Evolutionary conservation across 2,797 vertebrate species (phyloP).

Genomic region (Mastacembelus armatus): DNA sequence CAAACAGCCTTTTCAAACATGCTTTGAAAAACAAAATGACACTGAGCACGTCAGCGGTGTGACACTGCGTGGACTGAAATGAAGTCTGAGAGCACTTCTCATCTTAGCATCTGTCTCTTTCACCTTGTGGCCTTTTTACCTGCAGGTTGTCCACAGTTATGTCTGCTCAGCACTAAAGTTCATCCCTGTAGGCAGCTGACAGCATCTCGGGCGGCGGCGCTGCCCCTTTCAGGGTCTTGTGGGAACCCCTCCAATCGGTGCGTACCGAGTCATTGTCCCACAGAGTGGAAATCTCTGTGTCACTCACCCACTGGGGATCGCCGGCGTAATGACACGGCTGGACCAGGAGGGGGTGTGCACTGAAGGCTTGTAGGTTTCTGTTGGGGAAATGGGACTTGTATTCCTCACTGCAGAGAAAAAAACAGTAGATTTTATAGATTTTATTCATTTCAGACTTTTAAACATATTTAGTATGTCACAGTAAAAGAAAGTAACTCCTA

Average conservation of each 20-base stretch:
- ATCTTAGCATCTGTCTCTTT: conserved; percentile 34
- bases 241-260: conserved; percentile 92
- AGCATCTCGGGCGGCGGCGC: conserved; percentile 76
- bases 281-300: conserved; percentile 96
- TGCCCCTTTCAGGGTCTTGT: conserved; percentile 89
- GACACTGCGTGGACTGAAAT: conserved; percentile 11
- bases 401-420: conserved; percentile 83
- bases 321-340: conserved; percentile 95
- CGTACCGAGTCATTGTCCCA: conserved; percentile 92
- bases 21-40: too few relatives aligned
- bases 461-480: background rate
- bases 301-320: conserved; percentile 92
- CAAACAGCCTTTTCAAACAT: too few relatives aligned
- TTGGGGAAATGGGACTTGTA: conserved; percentile 91
- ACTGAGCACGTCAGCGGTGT: conserved; percentile 14
- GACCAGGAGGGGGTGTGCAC: conserved; percentile 90
- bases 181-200: conserved; percentile 80
- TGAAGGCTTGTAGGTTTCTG: conserved; percentile 90
- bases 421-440: conserved; percentile 8
- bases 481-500: background rate
- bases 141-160: background rate
- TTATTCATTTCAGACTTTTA: conserved; percentile 3
- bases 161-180: conserved; percentile 81
- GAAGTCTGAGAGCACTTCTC: conserved; percentile 32
- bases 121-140: conserved; percentile 39